Percentiles rank a stretch among this genome's conserved stretches.
These are phyloP conservation scores for Embiotoca jacksoni DNA, from an alignment of 2,113 vertebrate species.

Conservation along the genomic window DNA sequence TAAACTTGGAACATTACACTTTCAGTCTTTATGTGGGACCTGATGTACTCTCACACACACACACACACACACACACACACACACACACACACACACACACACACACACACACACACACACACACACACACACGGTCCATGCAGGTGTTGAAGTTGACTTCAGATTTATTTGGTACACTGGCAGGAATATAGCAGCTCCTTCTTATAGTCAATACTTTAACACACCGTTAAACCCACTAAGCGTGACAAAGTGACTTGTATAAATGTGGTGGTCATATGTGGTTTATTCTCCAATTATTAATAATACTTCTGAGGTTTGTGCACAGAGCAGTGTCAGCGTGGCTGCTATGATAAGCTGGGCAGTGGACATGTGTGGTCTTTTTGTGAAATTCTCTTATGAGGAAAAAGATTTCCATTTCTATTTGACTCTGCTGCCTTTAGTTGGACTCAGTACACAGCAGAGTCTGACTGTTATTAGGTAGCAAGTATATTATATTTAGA, in stretches of 20 bases:
- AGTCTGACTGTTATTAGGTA: too few species aligned
- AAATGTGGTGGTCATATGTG: neutral
- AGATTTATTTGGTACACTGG: neutral
- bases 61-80: too few species aligned
- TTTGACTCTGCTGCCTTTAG: neutral
- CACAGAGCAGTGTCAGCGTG: neutral
- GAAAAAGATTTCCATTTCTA: neutral
- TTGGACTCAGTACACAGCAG: neutral
- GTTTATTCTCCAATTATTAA: neutral
- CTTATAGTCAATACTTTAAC: neutral
- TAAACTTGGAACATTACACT: constrained; percentile 5
- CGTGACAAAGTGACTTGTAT: constrained; percentile 15
- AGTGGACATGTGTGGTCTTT: neutral
- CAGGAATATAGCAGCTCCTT: neutral
- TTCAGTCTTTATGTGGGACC: constrained; percentile 1
- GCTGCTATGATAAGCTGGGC: too few species aligned
- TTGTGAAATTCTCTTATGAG: too few species aligned
- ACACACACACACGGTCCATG: neutral
- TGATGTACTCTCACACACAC: neutral
- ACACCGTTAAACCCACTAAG: neutral
- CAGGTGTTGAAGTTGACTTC: neutral
- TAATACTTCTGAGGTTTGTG: neutral
- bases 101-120: too few species aligned
- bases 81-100: too few species aligned
- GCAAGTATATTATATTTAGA: too few species aligned